Percentiles rank a stretch among this genome's conserved stretches.
phyloP scores from a whole-genome alignment of 1,140 invertebrate species.

The Nilaparvata lugens region DNA sequence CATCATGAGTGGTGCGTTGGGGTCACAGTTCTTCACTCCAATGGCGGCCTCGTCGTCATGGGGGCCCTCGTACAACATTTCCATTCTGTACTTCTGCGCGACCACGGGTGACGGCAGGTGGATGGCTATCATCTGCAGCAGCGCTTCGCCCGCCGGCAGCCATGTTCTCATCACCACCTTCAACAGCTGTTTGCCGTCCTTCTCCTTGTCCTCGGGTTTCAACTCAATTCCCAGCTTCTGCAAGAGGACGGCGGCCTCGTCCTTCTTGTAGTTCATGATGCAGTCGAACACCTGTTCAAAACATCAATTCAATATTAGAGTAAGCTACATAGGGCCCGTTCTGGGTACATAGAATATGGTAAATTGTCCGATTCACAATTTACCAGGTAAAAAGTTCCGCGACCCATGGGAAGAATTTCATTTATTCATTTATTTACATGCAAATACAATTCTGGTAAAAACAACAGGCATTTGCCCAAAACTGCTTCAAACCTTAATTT shows the following conservation, averaged over 20 bases:
- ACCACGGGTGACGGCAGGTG: conserved; percentile 98
- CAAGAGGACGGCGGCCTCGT: conserved; percentile 77
- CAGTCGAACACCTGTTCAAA: conserved; percentile 72
- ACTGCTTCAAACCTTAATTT: too few relatives aligned
- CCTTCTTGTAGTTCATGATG: conserved; percentile 98
- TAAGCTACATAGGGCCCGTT: too few relatives aligned
- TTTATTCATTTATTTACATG: too few relatives aligned
- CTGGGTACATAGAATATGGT: too few relatives aligned
- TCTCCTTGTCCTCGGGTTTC: conserved; percentile 90
- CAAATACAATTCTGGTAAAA: too few relatives aligned
- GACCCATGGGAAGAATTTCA: too few relatives aligned
- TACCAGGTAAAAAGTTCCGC: too few relatives aligned
- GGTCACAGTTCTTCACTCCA: conserved; percentile 87
- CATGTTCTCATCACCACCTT: conserved; percentile 97
- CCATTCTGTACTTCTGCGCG: conserved; percentile 98
- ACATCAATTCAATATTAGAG: conserved; percentile 1
- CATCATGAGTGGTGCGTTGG: conserved; percentile 98
- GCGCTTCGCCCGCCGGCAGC: conserved; percentile 97
- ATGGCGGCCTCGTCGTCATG: conserved; percentile 93
- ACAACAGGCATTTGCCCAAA: too few relatives aligned
- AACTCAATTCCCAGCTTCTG: conserved; percentile 88
- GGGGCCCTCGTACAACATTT: conserved; percentile 97
- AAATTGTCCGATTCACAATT: too few relatives aligned
- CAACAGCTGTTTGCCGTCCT: conserved; percentile 84
- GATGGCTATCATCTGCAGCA: conserved; percentile 99